Percentiles rank a stretch among this genome's conserved stretches.
Evolutionary conservation across 2,113 vertebrate genomes (phyloP).

Genomic region (Solenodon paradoxus): DNA sequence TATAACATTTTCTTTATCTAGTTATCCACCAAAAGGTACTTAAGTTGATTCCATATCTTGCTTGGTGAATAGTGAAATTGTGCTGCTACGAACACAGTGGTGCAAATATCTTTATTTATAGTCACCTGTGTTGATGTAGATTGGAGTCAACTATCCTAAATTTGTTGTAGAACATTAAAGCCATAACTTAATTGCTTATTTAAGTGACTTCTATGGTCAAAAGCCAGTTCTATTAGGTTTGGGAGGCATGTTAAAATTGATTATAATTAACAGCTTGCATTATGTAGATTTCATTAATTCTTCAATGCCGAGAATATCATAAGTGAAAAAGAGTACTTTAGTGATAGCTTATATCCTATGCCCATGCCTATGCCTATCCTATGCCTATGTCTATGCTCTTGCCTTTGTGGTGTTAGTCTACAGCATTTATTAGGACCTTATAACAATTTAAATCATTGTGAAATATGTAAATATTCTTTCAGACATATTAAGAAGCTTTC

Average conservation of each 20-base stretch:
- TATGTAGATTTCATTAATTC: background rate
- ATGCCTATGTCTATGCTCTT: background rate
- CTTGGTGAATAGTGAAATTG: too few relatives aligned
- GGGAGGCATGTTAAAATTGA: background rate
- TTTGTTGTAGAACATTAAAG: background rate
- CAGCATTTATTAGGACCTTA: background rate
- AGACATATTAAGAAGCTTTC: background rate
- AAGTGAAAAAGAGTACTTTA: background rate
- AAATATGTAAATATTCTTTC: background rate
- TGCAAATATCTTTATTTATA: too few relatives aligned
- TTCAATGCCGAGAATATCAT: background rate
- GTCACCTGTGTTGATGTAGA: background rate
- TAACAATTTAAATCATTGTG: background rate
- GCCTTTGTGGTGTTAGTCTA: background rate
- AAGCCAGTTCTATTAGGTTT: background rate
- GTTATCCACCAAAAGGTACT: too few relatives aligned
- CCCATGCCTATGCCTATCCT: background rate
- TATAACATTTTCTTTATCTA: too few relatives aligned
- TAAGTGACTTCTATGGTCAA: background rate
- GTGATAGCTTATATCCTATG: background rate
- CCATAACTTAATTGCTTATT: background rate
- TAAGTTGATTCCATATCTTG: too few relatives aligned
- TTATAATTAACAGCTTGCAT: background rate
- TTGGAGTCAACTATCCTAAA: background rate
- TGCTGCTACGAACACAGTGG: too few relatives aligned